phyloP scores from a whole-genome alignment of 2,888 invertebrate species.

The Trissolcus brochymenae region DNA sequence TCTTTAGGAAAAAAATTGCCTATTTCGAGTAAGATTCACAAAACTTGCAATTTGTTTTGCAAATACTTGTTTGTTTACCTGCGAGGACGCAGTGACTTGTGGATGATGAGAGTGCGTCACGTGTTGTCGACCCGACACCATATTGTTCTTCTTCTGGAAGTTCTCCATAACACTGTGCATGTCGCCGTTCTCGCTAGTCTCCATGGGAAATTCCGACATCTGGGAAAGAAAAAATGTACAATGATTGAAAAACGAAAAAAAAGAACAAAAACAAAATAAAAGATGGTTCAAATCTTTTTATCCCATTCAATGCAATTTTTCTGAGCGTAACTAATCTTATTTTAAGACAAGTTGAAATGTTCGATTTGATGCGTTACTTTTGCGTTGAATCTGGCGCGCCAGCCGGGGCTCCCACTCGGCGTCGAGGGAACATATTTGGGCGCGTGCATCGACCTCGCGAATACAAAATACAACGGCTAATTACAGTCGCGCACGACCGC shows the following conservation, averaged over 20 bases:
- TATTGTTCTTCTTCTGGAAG: conserved; percentile 82
- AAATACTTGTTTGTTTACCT: conserved; percentile 75
- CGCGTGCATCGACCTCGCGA: conserved; percentile 53
- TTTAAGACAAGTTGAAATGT: conserved; percentile 11
- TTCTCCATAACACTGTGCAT: conserved; percentile 85
- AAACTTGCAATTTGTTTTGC: too few species aligned
- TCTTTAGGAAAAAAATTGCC: too few species aligned
- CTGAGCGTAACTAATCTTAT: neutral
- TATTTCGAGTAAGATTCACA: too few species aligned
- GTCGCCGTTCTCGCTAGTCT: conserved; percentile 80
- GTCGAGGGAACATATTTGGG: conserved; percentile 31
- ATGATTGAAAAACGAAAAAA: neutral
- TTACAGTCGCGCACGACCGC: conserved; percentile 29
- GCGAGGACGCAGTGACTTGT: conserved; percentile 80
- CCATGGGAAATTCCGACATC: conserved; percentile 80
- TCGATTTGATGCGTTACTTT: conserved; percentile 29
- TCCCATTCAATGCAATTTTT: too few species aligned
- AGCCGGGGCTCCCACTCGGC: conserved; percentile 30
- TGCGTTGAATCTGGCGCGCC: conserved; percentile 10
- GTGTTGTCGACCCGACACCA: conserved; percentile 70
- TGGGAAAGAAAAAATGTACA: conserved; percentile 62
- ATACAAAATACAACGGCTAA: conserved; percentile 46
- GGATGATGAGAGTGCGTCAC: conserved; percentile 68
- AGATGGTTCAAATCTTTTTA: too few species aligned
- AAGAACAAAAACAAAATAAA: neutral